Percentiles rank a stretch among this genome's conserved stretches.
phyloP scores from a whole-genome alignment of 2,888 invertebrate species.

The Chouioia cunea region DNA sequence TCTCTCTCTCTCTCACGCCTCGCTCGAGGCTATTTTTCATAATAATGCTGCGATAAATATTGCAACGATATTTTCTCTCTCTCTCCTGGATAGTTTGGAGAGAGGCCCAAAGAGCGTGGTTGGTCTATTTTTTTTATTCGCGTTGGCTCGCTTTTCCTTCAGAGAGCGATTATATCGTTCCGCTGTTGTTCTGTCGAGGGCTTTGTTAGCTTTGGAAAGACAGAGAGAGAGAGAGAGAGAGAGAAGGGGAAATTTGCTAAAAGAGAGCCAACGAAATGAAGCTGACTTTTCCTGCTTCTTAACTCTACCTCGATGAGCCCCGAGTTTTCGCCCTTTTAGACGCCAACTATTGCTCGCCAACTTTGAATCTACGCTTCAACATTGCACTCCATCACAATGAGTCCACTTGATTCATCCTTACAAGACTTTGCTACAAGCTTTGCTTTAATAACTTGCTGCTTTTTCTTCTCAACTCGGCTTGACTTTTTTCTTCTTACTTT shows the following conservation, averaged over 20 bases:
- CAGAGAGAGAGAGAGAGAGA: not conserved
- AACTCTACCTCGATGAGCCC: no score
- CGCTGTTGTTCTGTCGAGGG: constrained; percentile 11
- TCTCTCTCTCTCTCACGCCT: constrained; percentile 3
- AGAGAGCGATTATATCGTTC: constrained; percentile 8
- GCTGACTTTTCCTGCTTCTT: no score
- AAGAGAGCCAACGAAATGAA: no score
- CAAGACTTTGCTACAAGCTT: not conserved
- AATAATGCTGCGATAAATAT: constrained; percentile 44
- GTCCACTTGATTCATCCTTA: not conserved
- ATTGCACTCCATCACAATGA: not conserved
- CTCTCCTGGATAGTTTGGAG: not conserved
- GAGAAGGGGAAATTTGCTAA: not conserved
- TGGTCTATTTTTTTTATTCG: not conserved
- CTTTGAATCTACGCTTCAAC: not conserved
- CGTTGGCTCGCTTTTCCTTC: not conserved
- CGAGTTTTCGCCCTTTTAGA: no score
- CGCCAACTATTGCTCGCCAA: no score
- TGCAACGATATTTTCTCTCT: constrained; percentile 24
- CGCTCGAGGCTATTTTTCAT: constrained; percentile 33
- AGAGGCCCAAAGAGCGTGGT: no score
- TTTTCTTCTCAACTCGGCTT: not conserved
- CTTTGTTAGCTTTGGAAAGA: constrained; percentile 21
- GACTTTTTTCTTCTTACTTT: not conserved
- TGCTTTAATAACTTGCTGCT: not conserved